Conservation (phyloP, 1,140 invertebrate species). For the Pinna nobilis region DNA sequence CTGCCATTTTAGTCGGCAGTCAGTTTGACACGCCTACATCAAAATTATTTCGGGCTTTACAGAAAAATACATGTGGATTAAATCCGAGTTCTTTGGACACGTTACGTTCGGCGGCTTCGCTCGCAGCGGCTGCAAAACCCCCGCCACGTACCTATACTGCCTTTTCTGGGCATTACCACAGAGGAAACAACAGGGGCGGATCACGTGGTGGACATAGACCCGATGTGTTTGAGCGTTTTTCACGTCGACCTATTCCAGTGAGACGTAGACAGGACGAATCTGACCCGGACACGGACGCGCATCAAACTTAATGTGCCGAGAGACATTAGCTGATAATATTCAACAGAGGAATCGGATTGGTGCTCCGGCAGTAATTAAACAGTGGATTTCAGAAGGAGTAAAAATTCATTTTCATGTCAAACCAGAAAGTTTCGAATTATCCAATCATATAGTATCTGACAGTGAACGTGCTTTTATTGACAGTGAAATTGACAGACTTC, state of each 20-base stretch:
- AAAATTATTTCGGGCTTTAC: slow-evolving; percentile 28
- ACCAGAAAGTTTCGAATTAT: neutral
- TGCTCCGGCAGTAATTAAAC: neutral
- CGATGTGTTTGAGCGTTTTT: neutral
- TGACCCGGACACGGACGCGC: neutral
- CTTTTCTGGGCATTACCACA: neutral
- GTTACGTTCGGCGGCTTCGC: slow-evolving; percentile 2
- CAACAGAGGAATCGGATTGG: neutral
- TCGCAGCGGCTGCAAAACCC: slow-evolving; percentile 5
- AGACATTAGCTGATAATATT: neutral
- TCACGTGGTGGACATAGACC: neutral
- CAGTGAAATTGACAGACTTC: slow-evolving; percentile 22
- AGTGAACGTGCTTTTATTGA: slow-evolving; percentile 8
- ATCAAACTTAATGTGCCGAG: neutral
- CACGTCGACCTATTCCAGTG: neutral
- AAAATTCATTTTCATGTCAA: slow-evolving; percentile 5
- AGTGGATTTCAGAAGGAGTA: slow-evolving; percentile 26
- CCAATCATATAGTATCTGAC: slow-evolving; percentile 9
- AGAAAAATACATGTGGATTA: slow-evolving; percentile 31
- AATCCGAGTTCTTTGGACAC: slow-evolving; percentile 5
- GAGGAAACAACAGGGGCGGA: neutral
- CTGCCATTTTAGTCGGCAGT: slow-evolving; percentile 24
- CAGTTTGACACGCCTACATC: slow-evolving; percentile 26
- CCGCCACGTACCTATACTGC: neutral
- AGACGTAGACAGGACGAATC: neutral